Base-by-base conservation (phyloP, 2,888 invertebrate species). In the Protodeltote pygarga region DNA sequence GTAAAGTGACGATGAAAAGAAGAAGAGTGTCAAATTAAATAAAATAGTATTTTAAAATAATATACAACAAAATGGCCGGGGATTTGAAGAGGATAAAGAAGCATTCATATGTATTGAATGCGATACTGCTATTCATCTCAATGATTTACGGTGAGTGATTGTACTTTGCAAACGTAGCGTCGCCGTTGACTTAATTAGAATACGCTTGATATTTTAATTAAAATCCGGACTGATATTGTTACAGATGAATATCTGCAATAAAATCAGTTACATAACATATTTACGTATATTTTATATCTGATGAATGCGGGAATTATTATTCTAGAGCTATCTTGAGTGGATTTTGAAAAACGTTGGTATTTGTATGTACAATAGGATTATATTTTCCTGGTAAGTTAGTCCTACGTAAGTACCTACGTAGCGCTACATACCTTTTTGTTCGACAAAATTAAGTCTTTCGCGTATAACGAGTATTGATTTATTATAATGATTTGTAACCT, bases 91-190 rank as follows among this genome's bases (percentile, higher is more conserved):
- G 78, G 62, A 77, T 88, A 63, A 85, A 81, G 75, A 81, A 75
- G 79, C 87, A 87, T 84, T 88, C 88, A 51, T 87, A 81, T 60
- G 51, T 87, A 59, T 59, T 90, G 81, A 89, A 90, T 79, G 89
- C 89, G 28, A 69, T 89, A 50, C 71, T 91, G 37, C 79, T 91
- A 21, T 81, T 89, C 73, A 65, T 88, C 53, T 85, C 89, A 9
- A 84, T 89, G 83, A 87, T 90, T 69, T 91, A 92, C 60, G 92
- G 92, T 92, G 73, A 92, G 92, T 89, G 32, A 74, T 72, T 74
- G 51, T 71, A 41, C 51, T 69, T 57, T 57, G 38, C 33, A 59
- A 65, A 68, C 54, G 72, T 65, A 61, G 55, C 72, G 47, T 58
- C 2, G n/a, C n/a, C n/a, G n/a, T n/a, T n/a, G 37, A 66, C 48